Base-by-base conservation (phyloP, 53 echinoderm and acorn worm species). In the Echinarachnius parma region DNA sequence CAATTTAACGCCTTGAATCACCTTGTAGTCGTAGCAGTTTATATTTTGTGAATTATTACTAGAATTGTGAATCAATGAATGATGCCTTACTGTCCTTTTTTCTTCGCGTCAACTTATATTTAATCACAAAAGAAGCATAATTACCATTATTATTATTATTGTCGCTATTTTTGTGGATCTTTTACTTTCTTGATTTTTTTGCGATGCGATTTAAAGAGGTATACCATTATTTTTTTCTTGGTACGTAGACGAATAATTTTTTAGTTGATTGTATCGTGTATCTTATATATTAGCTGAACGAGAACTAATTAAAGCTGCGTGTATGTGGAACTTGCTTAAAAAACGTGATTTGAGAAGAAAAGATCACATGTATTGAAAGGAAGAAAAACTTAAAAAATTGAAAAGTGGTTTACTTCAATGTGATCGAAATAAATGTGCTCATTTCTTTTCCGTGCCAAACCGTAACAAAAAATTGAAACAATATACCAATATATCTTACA, bases 391-490 rank as follows among this genome's bases (percentile, higher is more conserved):
- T n/a, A n/a, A 46, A 66, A 26, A 39, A 28, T 28, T 49, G 50
- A 49, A 4, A 4, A 48, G 66, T 66, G 66, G 48, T 46, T 48
- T 27, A 47, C 9, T 50, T 69, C 26, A 27, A 57, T n/a, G n/a
- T n/a, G n/a, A n/a, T n/a, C n/a, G n/a, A n/a, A n/a, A 69, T 69
- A 53, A 69, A 69, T 69, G 70, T 69, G 70, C 70, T 69, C 53
- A 53, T 69, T 69, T 69, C 53, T 53, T 69, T 69, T 69, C 53
- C 34, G 53, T 50, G 52, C 53, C 70, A 50, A 69, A 69, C 52
- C 70, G 21, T 69, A 53, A 53, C 52, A 47, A 66, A 62, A 62
- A 62, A 62, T n/a, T 46, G 48, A 66, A 46, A 66, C 46, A 69
- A 53, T 69, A 69, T 69, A 69, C 52, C 70, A 34, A 48, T 69